A percentile compares a stretch with the other conserved stretches of the same genome.
Evolutionary conservation across 2,888 invertebrate species (phyloP).

Genomic region (Celastrina argiolus): DNA sequence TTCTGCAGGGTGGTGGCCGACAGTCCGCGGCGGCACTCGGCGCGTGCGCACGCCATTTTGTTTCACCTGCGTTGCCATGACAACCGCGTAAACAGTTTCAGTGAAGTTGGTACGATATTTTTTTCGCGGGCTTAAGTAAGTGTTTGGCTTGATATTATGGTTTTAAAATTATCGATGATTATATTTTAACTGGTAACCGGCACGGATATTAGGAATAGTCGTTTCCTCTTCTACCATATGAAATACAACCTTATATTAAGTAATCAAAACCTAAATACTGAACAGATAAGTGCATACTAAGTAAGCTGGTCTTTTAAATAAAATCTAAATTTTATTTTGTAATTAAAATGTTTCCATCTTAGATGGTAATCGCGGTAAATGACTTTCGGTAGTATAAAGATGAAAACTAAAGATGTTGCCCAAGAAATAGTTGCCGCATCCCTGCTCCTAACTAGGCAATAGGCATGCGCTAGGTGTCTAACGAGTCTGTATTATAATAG

Average conservation of each 20-base stretch:
- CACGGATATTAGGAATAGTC: too few relatives aligned
- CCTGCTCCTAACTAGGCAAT: not conserved
- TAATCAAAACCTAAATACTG: too few relatives aligned
- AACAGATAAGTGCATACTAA: too few relatives aligned
- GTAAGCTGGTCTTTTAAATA: too few relatives aligned
- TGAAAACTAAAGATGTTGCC: not conserved
- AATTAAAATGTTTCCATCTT: not conserved
- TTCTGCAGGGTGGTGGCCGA: constrained; percentile 63
- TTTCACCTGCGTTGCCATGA: constrained; percentile 62
- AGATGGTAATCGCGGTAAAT: not conserved
- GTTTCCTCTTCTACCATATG: too few relatives aligned
- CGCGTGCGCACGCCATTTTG: constrained; percentile 71
- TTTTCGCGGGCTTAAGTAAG: constrained; percentile 9
- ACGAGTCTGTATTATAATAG: not conserved
- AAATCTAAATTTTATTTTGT: not conserved
- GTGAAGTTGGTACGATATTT: constrained; percentile 29
- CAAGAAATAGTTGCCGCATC: constrained; percentile 7
- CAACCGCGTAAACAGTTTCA: constrained; percentile 59
- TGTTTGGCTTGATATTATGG: not conserved
- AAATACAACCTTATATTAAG: too few relatives aligned
- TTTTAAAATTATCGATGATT: not conserved
- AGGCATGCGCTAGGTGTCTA: not conserved
- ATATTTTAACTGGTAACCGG: not conserved
- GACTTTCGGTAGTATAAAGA: not conserved
- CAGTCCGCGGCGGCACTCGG: constrained; percentile 66